Conservation (phyloP, 2,113 vertebrate species). For the Coreoperca whiteheadi region DNA sequence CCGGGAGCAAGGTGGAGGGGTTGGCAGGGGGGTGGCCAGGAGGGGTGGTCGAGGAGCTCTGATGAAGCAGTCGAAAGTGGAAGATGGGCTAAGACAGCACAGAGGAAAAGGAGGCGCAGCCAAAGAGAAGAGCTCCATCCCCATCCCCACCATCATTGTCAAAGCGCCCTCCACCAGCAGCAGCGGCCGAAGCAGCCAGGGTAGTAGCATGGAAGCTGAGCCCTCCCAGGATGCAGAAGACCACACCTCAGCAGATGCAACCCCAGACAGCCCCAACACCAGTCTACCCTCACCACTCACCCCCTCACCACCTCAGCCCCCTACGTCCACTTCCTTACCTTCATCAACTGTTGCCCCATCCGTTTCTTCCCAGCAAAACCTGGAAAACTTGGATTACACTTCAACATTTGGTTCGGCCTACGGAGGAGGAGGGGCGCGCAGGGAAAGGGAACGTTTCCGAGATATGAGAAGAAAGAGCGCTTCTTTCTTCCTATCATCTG, state of each 20-base stretch:
- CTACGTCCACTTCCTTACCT: slow-evolving; percentile 83
- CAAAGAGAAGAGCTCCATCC: slow-evolving; percentile 91
- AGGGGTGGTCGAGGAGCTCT: slow-evolving; percentile 89
- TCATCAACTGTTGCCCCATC: slow-evolving; percentile 65
- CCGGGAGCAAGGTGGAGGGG: slow-evolving; percentile 68
- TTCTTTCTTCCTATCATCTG: slow-evolving; percentile 92
- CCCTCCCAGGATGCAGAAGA: slow-evolving; percentile 72
- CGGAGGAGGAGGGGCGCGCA: slow-evolving; percentile 82
- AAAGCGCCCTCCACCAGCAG: slow-evolving; percentile 96
- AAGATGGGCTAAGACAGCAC: slow-evolving; percentile 79
- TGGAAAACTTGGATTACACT: slow-evolving; percentile 86
- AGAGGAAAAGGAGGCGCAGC: slow-evolving; percentile 71
- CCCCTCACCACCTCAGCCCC: slow-evolving; percentile 75
- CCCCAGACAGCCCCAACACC: slow-evolving; percentile 58
- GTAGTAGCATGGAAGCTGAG: slow-evolving; percentile 91
- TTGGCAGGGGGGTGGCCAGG: slow-evolving; percentile 57
- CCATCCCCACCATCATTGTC: slow-evolving; percentile 95
- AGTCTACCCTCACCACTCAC: slow-evolving; percentile 84
- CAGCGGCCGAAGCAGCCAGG: slow-evolving; percentile 93
- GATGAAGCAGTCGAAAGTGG: slow-evolving; percentile 93
- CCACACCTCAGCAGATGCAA: slow-evolving; percentile 57
- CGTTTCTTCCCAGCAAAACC: slow-evolving; percentile 68
- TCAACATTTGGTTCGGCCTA: slow-evolving; percentile 85
- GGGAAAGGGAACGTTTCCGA: slow-evolving; percentile 90
- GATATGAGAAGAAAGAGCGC: slow-evolving; percentile 91